Evolutionary conservation across 2,797 vertebrate genomes (phyloP), one percentile per base, ranked within the genome.

Genomic region (Sebastes reedi): DNA sequence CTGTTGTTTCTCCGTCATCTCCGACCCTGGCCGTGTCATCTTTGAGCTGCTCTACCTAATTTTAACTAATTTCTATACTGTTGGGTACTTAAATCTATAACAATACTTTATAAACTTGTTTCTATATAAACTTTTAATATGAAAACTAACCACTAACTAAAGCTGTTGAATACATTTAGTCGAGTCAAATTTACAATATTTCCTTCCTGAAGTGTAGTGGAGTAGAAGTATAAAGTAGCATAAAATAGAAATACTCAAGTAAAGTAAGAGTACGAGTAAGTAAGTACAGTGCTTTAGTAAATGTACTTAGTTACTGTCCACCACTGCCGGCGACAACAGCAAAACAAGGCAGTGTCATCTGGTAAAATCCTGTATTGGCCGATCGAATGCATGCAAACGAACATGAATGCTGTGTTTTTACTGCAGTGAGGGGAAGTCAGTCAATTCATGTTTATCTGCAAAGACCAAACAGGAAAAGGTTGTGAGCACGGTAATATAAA

Each of bases 61-160:
- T 56, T 56, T 2, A 56, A 56, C 55, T 56, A 0, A 25, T 58
- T 25, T 25, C 24, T 58, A 27, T 55, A 11, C 12, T 14, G 24
- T 25, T 58, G 3, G 16, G 29, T 20, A 5, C 8, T 60, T 60
- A 10, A 60, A 60, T 60, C 16, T 60, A 60, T 60, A 24, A 60
- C 18, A 10, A 30, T 0, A 60, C 13, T 60, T 20, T 6, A 30
- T 39, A 30, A 30, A 60, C 4, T 16, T 14, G 36, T 39, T 39
- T 39, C 36, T 14, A 39, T 14, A 0, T 39, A 0, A 39, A 3
- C 6, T 39, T 39, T 39, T 0, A 14, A 39, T 39, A 39, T 39
- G 36, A 30, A 20, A n/a, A 60, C 4, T 5, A 0, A 34, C 32
- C n/a, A 34, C 22, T 16, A 65, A 25, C 13, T 18, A 6, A 25